These are phyloP conservation scores for Semaprochilodus insignis DNA, from an alignment of 2,797 vertebrate species.

Conservation along the genomic window DNA sequence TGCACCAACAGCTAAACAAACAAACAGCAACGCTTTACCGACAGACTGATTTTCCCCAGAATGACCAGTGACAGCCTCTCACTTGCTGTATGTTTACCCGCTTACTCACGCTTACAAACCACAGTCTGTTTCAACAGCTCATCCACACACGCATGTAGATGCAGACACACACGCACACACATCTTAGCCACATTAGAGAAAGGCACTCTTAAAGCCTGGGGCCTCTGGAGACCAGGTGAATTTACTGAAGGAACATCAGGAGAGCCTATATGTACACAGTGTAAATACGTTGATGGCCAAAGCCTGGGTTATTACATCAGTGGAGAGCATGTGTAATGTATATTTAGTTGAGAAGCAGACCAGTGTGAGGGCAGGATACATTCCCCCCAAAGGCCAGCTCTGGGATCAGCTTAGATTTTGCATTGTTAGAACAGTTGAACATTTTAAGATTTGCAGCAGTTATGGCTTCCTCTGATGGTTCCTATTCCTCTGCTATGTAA, in stretches of 20 bases:
- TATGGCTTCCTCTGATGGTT: too few relatives aligned
- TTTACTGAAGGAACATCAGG: slow-evolving; percentile 24
- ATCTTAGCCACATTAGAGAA: slow-evolving; percentile 33
- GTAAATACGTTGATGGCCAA: slow-evolving; percentile 21
- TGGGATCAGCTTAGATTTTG: background rate
- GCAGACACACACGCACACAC: slow-evolving; percentile 12
- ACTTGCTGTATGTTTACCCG: slow-evolving; percentile 62
- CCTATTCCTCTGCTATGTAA: too few relatives aligned
- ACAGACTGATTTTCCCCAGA: slow-evolving; percentile 17
- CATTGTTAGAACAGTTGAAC: background rate
- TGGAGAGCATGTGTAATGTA: slow-evolving; percentile 38
- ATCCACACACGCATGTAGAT: slow-evolving; percentile 31
- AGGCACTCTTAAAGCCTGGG: slow-evolving; percentile 11
- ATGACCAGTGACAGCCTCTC: slow-evolving; percentile 58
- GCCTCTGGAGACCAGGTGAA: background rate
- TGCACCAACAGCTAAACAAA: slow-evolving; percentile 27
- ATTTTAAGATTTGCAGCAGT: too few relatives aligned
- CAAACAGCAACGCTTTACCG: background rate
- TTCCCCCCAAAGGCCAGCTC: background rate
- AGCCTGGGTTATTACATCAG: slow-evolving; percentile 46
- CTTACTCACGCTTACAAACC: slow-evolving; percentile 62
- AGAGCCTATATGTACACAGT: slow-evolving; percentile 12
- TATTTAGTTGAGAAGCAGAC: slow-evolving; percentile 1
- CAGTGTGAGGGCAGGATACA: background rate
- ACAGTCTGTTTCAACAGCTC: slow-evolving; percentile 66